Evolutionary conservation across 1,140 invertebrate genomes (phyloP).

Genomic region (Drosophila sucinea): DNA sequence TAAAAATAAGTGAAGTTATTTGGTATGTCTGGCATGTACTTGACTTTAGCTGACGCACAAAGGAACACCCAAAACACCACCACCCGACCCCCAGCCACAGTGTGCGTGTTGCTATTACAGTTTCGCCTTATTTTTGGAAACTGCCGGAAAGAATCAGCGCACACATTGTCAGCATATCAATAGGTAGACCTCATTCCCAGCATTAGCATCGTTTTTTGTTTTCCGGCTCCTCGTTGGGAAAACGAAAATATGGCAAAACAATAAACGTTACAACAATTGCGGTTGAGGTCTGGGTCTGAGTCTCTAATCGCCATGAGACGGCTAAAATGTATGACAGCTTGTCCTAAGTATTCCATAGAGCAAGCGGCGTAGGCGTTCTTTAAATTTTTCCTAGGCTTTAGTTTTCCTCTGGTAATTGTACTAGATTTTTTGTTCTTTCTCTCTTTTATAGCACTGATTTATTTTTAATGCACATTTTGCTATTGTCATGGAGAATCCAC

Average conservation of each 20-base stretch:
- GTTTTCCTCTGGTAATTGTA: slow-evolving; percentile 14
- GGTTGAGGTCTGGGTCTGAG: slow-evolving; percentile 8
- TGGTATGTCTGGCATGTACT: slow-evolving; percentile 72
- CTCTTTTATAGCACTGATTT: slow-evolving; percentile 24
- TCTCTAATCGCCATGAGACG: slow-evolving; percentile 45
- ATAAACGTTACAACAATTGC: slow-evolving; percentile 61
- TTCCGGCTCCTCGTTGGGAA: slow-evolving; percentile 29
- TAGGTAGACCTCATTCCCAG: slow-evolving; percentile 25
- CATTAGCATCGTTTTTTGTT: slow-evolving; percentile 29
- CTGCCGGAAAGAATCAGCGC: slow-evolving; percentile 55
- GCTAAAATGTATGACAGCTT: slow-evolving; percentile 57
- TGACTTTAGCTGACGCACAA: slow-evolving; percentile 22
- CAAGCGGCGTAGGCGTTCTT: not conserved
- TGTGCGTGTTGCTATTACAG: slow-evolving; percentile 49
- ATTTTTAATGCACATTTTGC: slow-evolving; percentile 16
- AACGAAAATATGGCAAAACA: slow-evolving; percentile 59
- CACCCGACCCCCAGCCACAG: not conserved
- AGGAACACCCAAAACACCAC: slow-evolving; percentile 2
- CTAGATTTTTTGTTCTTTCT: slow-evolving; percentile 17
- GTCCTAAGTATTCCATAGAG: slow-evolving; percentile 35
- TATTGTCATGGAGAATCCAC: not conserved
- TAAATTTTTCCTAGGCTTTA: slow-evolving; percentile 6
- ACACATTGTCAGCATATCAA: slow-evolving; percentile 79
- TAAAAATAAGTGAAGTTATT: slow-evolving; percentile 74
- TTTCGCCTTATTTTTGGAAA: slow-evolving; percentile 29